Conservation (phyloP, 1,140 invertebrate species). For the Probaryconus sp. region DNA sequence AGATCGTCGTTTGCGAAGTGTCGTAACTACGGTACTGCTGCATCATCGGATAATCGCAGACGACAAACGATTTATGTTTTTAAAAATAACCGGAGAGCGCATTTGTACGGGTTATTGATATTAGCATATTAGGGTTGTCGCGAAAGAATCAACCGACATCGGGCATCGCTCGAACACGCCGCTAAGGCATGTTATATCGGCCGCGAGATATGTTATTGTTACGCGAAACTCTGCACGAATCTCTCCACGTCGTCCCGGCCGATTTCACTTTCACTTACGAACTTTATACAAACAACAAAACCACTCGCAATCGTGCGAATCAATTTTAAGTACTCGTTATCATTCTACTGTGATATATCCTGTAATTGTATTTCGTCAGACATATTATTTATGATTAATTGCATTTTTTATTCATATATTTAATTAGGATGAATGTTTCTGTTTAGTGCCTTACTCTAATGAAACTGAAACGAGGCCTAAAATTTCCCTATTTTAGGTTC, state of each 20-base stretch:
- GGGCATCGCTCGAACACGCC: conserved; percentile 41
- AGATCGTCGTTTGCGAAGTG: conserved; percentile 62
- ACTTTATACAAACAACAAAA: conserved; percentile 44
- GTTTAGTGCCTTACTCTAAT: too few relatives aligned
- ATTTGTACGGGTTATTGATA: conserved; percentile 35
- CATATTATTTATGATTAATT: too few relatives aligned
- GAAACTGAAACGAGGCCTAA: too few relatives aligned
- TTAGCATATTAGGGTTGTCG: conserved; percentile 46
- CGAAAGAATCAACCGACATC: conserved; percentile 36
- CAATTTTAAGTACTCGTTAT: conserved; percentile 47
- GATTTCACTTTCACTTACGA: conserved; percentile 54
- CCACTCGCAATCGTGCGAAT: conserved; percentile 42
- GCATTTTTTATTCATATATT: too few relatives aligned
- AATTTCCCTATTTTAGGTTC: too few relatives aligned
- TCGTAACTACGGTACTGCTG: conserved; percentile 56
- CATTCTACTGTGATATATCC: conserved; percentile 36
- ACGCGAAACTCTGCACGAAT: conserved; percentile 39
- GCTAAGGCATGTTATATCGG: too few relatives aligned
- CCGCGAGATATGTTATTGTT: conserved; percentile 55
- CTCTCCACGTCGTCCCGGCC: conserved; percentile 22
- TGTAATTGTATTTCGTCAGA: too few relatives aligned
- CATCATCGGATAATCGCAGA: conserved; percentile 44
- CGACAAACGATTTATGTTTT: conserved; percentile 34
- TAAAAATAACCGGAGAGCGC: conserved; percentile 29
- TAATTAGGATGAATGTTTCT: too few relatives aligned